Base-by-base conservation (phyloP, 1,140 invertebrate species). In the Coptotermes formosanus region DNA sequence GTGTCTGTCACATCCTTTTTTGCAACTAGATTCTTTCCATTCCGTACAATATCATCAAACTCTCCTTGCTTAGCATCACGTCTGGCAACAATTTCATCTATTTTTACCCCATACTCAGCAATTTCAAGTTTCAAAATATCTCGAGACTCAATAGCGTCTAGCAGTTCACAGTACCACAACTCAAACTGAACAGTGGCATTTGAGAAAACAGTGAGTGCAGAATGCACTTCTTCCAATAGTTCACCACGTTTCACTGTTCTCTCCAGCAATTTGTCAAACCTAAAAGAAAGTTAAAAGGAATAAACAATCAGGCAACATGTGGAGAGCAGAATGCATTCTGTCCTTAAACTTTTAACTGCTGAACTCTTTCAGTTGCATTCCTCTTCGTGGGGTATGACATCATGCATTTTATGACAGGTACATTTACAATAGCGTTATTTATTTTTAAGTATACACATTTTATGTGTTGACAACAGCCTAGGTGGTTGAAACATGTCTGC, bases 1-100 rank as follows among this genome's bases (percentile, higher is more conserved):
- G 96, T 96, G 89, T 99, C 97, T 0, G 97, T 98, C 6, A 98
- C 95, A 90, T 98, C 97, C 86, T 97, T 96, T 91, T 97, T 96
- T 12, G 94, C 92, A n/a, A 98, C 93, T 21, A 99, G 92, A 86
- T 94, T 94, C 90, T 96, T 97, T 45, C 97, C 98, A 86, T 94
- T 94, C 11, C 93, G 92, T 43, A 98, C 93, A 84, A 97, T 94
- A 87, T 96, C 94, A 88, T 98, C 97, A 85, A 97, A 94, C 38
- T 92, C 92, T 75, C 91, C 90, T 11, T 92, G 90, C 84, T 94
- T 92, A n/a, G 92, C 90, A 30, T 94, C 93, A 52, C 93, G 93
- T 87, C 91, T 91, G 21, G 91, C 88, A 32, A 90, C 88, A 48
- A 93, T 88, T 85, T 91, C 90, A 43, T 92, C 92, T 90, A 98